phyloP scores from a whole-genome alignment of 2,797 vertebrate species.

The Protonibea diacanthus region DNA sequence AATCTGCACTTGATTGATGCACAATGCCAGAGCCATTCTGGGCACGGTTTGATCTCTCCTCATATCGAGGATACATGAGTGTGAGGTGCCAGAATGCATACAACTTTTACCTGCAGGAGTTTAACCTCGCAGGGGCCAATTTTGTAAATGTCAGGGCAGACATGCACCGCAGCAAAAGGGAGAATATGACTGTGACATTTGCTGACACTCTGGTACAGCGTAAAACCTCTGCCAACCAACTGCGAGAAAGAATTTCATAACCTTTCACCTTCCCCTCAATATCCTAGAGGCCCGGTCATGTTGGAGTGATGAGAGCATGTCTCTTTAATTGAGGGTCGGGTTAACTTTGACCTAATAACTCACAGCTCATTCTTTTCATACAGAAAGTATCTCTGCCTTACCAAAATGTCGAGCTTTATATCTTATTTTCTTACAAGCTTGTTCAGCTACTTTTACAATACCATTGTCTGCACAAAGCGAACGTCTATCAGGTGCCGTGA shows the following conservation, averaged over 20 bases:
- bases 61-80: not conserved
- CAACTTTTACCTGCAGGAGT: conserved; percentile 23
- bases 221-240: conserved; percentile 44
- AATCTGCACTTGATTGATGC: conserved; percentile 33
- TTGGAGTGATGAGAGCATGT: conserved; percentile 25
- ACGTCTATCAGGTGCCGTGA: not conserved
- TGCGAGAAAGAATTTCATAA: conserved; percentile 48
- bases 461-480: not conserved
- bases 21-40: not conserved
- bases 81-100: conserved; percentile 1
- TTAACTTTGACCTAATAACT: conserved; percentile 41
- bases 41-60: conserved; percentile 28
- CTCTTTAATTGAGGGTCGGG: conserved; percentile 52
- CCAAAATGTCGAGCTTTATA: conserved; percentile 20
- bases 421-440: not conserved
- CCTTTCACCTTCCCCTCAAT: conserved; percentile 49
- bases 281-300: conserved; percentile 29
- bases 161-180: conserved; percentile 13
- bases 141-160: conserved; percentile 58
- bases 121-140: conserved; percentile 52
- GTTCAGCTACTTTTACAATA: not conserved
- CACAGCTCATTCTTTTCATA: conserved; percentile 22
- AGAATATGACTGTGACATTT: conserved; percentile 71
- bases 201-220: conserved; percentile 62
- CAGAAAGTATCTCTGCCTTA: not conserved